Conservation (phyloP, 2,797 vertebrate species). For the Aeoliscus strigatus region DNA sequence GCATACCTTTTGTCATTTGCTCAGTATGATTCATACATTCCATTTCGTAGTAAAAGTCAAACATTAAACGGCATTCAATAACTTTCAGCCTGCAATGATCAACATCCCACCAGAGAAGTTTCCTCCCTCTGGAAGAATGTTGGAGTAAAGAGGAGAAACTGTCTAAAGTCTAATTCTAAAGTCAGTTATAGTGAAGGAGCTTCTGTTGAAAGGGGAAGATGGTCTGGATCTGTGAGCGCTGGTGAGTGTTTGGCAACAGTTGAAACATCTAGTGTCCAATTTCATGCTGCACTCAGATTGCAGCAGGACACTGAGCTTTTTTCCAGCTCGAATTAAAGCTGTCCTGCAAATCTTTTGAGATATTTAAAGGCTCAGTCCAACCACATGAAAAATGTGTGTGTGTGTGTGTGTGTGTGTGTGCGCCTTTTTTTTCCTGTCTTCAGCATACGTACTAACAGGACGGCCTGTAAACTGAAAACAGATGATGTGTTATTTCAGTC, state of each 20-base stretch:
- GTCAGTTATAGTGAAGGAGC: slow-evolving; percentile 18
- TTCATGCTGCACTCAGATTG: slow-evolving; percentile 38
- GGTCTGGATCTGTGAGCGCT: slow-evolving; percentile 5
- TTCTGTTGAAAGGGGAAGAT: slow-evolving; percentile 14
- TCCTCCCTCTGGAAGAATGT: slow-evolving; percentile 15
- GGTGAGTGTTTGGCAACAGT: slow-evolving; percentile 18
- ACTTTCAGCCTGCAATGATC: slow-evolving; percentile 31
- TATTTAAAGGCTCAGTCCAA: neutral
- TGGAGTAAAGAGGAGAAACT: slow-evolving; percentile 25
- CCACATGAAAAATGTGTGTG: slow-evolving; percentile 1
- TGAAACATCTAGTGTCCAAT: slow-evolving; percentile 40
- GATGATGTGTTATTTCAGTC: slow-evolving; percentile 55
- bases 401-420: slow-evolving; percentile 16
- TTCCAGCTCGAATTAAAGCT: slow-evolving; percentile 18
- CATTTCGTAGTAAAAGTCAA: slow-evolving; percentile 40
- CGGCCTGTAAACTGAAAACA: slow-evolving; percentile 48
- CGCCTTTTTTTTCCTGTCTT: slow-evolving; percentile 19
- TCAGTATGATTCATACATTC: slow-evolving; percentile 57
- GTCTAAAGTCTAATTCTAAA: slow-evolving; percentile 11
- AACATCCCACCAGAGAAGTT: slow-evolving; percentile 11
- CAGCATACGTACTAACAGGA: slow-evolving; percentile 45
- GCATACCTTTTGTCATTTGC: slow-evolving; percentile 22
- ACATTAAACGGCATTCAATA: slow-evolving; percentile 51
- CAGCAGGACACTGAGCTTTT: slow-evolving; percentile 13
- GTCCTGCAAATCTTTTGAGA: neutral